Conservation (phyloP, 2,113 vertebrate genomes). For the Oxyruncus cristatus region DNA sequence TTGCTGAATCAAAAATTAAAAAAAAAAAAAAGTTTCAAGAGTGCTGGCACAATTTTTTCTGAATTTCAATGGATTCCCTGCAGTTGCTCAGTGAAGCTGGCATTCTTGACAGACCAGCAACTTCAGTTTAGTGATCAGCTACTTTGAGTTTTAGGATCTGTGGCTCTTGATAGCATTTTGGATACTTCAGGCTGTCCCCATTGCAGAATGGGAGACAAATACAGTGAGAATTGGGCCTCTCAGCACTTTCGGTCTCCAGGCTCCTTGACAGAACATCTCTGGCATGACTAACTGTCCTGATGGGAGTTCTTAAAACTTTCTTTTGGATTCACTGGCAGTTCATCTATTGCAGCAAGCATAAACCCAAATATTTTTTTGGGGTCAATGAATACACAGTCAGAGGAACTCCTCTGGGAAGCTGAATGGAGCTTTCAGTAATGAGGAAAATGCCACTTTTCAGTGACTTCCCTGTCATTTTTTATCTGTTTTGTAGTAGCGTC, state of each 20-base stretch:
- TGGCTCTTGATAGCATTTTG: background rate
- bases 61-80: constrained; percentile 8
- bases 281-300: background rate
- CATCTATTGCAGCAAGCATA: background rate
- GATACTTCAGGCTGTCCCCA: background rate
- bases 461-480: background rate
- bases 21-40: background rate
- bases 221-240: background rate
- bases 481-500: background rate
- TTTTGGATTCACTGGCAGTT: background rate
- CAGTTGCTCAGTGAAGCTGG: constrained; percentile 14
- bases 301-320: background rate
- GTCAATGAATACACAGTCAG: background rate
- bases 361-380: background rate
- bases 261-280: background rate
- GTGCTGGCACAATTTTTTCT: background rate
- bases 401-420: background rate
- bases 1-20: background rate
- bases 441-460: constrained; percentile 9
- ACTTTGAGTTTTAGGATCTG: background rate
- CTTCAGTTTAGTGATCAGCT: constrained; percentile 29
- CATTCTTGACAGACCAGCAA: constrained; percentile 44
- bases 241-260: background rate
- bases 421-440: background rate
- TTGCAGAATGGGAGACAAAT: background rate